Conservation (phyloP, 2,797 vertebrate species). For the Darevskia nairensis region DNA sequence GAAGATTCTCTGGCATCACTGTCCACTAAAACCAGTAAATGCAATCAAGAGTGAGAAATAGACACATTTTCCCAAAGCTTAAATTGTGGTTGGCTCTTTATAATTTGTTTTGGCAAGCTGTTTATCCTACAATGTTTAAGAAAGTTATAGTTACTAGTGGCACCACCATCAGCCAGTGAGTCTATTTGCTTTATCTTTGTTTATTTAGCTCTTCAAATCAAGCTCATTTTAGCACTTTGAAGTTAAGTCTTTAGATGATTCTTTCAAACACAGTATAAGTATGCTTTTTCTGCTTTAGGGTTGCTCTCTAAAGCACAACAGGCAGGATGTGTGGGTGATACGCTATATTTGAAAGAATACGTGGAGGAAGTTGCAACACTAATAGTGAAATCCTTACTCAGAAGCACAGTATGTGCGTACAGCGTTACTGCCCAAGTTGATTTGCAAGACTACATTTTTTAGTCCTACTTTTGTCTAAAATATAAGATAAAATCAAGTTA, state of each 20-base stretch:
- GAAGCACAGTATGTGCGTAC: not conserved
- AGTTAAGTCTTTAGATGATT: not conserved
- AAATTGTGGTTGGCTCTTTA: not conserved
- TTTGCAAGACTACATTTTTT: not conserved
- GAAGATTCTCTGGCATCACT: not conserved
- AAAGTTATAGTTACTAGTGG: not conserved
- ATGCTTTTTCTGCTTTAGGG: not conserved
- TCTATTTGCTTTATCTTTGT: not conserved
- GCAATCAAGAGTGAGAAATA: not conserved
- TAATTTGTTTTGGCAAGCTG: not conserved
- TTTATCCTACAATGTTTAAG: not conserved
- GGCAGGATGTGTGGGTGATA: slow-evolving; percentile 68
- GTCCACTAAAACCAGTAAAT: too few species aligned
- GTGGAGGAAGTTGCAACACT: slow-evolving; percentile 43
- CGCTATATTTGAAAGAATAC: not conserved
- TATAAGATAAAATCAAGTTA: not conserved
- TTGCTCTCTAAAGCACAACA: slow-evolving; percentile 13
- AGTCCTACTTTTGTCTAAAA: not conserved
- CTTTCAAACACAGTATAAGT: not conserved
- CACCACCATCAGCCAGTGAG: not conserved
- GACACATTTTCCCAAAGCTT: not conserved
- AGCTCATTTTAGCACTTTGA: not conserved
- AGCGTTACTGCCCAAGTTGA: not conserved
- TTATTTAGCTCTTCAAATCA: not conserved
- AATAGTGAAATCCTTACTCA: not conserved